Evolutionary conservation across 1,140 invertebrate genomes (phyloP).

Genomic region (Ridgeia piscesae): DNA sequence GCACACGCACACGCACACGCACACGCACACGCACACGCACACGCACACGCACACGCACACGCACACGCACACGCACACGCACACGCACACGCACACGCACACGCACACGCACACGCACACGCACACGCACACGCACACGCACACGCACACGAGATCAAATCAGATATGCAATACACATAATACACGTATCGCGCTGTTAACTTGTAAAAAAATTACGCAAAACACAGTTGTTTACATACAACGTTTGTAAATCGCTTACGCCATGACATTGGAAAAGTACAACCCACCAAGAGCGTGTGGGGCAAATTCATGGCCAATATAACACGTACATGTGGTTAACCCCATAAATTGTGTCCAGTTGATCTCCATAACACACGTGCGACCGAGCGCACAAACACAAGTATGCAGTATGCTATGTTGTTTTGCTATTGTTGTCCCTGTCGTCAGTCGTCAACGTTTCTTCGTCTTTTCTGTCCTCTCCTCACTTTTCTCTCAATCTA

Average conservation of each 20-base stretch:
- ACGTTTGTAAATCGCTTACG: no score
- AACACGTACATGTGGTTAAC: neutral
- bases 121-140: constrained; percentile 26
- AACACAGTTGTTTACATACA: neutral
- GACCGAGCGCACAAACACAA: no score
- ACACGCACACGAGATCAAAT: neutral
- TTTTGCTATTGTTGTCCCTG: no score
- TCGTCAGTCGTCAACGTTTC: no score
- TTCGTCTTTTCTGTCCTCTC: no score
- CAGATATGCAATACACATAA: neutral
- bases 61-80: no score
- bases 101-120: constrained; percentile 26
- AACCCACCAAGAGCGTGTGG: neutral
- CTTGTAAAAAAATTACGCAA: neutral
- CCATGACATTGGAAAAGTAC: neutral
- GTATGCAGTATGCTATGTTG: no score
- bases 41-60: constrained; percentile 15
- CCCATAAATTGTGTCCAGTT: neutral
- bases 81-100: constrained; percentile 23
- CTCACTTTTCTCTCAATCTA: no score
- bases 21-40: constrained; percentile 18
- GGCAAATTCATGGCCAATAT: neutral
- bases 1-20: constrained; percentile 14
- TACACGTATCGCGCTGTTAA: neutral
- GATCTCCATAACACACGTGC: neutral